phyloP scores from a whole-genome alignment of 53 echinoderm and acorn worm species.

The Holothuria scabra region DNA sequence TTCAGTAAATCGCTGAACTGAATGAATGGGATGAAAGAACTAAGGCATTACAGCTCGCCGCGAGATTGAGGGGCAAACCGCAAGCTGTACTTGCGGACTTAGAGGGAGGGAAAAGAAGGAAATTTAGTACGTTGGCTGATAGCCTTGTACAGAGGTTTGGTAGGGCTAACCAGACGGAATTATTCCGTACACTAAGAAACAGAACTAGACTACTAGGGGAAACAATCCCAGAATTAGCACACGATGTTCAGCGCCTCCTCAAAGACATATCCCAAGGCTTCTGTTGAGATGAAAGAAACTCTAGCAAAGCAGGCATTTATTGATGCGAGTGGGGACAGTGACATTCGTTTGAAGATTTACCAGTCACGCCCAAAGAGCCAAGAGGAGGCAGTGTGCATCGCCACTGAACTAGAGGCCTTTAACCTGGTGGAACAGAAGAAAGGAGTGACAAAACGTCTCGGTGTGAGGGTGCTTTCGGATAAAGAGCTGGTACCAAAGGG shows the following conservation, averaged over 20 bases:
- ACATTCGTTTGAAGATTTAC: conserved; percentile 47
- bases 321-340: conserved; percentile 55
- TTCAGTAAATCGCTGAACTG: conserved; percentile 61
- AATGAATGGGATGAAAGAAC: conserved; percentile 61
- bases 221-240: conserved; percentile 50
- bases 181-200: conserved; percentile 49
- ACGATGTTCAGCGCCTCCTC: conserved; percentile 25
- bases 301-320: conserved; percentile 60
- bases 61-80: conserved; percentile 65
- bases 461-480: not conserved
- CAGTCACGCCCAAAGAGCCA: conserved; percentile 46
- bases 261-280: conserved; percentile 54
- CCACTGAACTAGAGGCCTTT: conserved; percentile 57
- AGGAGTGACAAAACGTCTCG: no score
- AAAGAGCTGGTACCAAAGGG: no score
- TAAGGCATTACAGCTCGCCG: conserved; percentile 57
- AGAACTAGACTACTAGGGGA: conserved; percentile 31
- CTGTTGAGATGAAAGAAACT: no score
- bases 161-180: conserved; percentile 42
- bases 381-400: conserved; percentile 54
- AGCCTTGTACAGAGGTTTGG: conserved; percentile 56
- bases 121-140: conserved; percentile 13
- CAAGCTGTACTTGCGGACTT: conserved; percentile 58
- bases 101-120: no score
- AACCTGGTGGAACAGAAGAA: conserved; percentile 19